Evolutionary conservation across 2,888 invertebrate species (phyloP).

Genomic region (Balanococcus diminutus): DNA sequence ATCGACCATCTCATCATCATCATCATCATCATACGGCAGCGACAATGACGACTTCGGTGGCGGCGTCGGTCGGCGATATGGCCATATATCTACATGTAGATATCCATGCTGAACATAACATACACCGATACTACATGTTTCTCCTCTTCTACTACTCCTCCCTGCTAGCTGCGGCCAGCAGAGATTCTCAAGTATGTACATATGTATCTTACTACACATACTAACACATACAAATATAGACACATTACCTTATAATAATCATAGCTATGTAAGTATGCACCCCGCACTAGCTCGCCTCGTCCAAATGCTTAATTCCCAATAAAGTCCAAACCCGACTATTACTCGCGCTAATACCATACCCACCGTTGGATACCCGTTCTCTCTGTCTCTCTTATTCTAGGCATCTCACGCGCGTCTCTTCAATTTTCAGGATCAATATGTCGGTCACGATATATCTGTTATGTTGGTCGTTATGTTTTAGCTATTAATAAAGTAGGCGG

Average conservation of each 20-base stretch:
- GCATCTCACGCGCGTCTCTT: slow-evolving; percentile 12
- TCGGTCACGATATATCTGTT: slow-evolving; percentile 50
- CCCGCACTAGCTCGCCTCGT: background rate
- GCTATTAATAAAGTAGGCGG: slow-evolving; percentile 56
- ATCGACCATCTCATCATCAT: background rate
- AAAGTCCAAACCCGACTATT: slow-evolving; percentile 43
- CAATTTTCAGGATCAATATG: slow-evolving; percentile 41
- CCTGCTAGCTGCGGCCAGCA: too few species aligned
- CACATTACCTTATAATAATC: background rate
- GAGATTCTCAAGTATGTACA: too few species aligned
- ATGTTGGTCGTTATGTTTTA: slow-evolving; percentile 36
- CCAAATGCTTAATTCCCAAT: background rate
- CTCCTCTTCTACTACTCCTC: background rate
- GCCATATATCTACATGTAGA: background rate
- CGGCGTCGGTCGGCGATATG: background rate
- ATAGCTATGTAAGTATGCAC: background rate
- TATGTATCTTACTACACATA: too few species aligned
- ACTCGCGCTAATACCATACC: slow-evolving; percentile 44
- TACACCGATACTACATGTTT: background rate
- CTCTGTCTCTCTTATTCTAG: background rate
- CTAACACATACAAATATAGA: background rate
- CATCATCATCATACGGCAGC: slow-evolving; percentile 5
- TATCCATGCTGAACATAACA: background rate
- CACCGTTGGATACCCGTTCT: background rate
- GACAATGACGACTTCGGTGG: background rate